phyloP scores from a whole-genome alignment of 2,113 vertebrate genomes.

The Gracilinanus agilis region DNA sequence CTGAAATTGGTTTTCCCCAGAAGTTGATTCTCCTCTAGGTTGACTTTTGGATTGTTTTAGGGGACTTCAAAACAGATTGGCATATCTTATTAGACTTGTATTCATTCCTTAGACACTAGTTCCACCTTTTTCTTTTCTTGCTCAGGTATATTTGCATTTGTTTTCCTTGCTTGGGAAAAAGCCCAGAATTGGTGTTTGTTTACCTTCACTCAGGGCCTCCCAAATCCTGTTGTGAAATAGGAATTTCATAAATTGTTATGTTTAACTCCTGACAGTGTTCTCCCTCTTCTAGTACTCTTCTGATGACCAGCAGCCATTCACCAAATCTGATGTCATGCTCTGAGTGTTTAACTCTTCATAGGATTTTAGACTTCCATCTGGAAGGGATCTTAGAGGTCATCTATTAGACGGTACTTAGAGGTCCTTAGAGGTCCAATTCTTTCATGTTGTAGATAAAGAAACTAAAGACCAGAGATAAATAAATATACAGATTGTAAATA shows the following conservation, averaged over 20 bases:
- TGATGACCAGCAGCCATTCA: conserved; percentile 68
- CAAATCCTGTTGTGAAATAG: conserved; percentile 78
- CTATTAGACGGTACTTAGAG: too few relatives aligned
- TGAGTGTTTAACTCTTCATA: neutral
- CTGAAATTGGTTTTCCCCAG: neutral
- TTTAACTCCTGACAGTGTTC: conserved; percentile 71
- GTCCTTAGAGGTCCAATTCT: too few relatives aligned
- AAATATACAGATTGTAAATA: neutral
- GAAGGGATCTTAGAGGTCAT: neutral
- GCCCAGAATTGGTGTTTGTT: conserved; percentile 69
- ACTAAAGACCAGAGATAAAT: neutral
- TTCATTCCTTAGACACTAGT: neutral
- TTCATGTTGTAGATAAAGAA: neutral
- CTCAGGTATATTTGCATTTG: conserved; percentile 73
- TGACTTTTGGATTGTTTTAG: neutral
- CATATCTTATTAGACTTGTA: neutral
- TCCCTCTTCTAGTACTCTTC: conserved; percentile 27
- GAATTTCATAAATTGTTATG: conserved; percentile 82
- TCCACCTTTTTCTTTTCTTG: conserved; percentile 57
- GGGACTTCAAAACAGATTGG: conserved; percentile 59
- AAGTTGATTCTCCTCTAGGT: neutral
- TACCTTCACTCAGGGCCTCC: conserved; percentile 72
- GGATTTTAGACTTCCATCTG: neutral
- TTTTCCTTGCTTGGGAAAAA: conserved; percentile 59
- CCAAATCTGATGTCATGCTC: neutral